Conservation (phyloP, 2,888 invertebrate species). For the Pachliopta kotzebuea region DNA sequence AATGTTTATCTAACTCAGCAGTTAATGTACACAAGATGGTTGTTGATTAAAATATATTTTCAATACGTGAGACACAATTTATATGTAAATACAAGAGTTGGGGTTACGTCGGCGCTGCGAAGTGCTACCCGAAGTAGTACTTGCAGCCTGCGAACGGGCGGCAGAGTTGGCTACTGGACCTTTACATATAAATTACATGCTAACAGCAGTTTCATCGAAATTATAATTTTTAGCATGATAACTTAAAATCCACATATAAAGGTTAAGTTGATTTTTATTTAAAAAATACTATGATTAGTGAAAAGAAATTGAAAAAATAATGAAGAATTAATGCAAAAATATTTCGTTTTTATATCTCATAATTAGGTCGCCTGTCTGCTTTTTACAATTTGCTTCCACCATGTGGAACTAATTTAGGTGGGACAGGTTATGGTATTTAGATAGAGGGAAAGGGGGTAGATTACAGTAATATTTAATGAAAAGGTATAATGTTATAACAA, state of each 20-base stretch:
- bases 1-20: background rate
- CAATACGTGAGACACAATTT: constrained; percentile 45
- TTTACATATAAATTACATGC: constrained; percentile 53
- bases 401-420: too few relatives aligned
- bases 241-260: constrained; percentile 37
- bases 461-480: too few relatives aligned
- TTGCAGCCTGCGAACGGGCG: constrained; percentile 19
- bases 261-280: too few relatives aligned
- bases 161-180: constrained; percentile 39
- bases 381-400: too few relatives aligned
- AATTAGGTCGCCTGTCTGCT: too few relatives aligned
- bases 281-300: too few relatives aligned
- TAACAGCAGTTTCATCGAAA: constrained; percentile 45
- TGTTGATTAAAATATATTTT: constrained; percentile 32
- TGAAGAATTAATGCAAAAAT: too few relatives aligned
- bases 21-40: background rate
- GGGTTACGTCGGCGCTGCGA: constrained; percentile 32
- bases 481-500: too few relatives aligned
- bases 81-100: constrained; percentile 46
- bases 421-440: too few relatives aligned
- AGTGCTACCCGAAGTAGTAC: constrained; percentile 34
- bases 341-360: too few relatives aligned
- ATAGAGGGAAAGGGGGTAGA: too few relatives aligned
- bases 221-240: constrained; percentile 48
- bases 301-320: too few relatives aligned